Evolutionary conservation across 2,888 invertebrate species (phyloP), one percentile per base, ranked within the genome.

Genomic region (Heliconius sara): DNA sequence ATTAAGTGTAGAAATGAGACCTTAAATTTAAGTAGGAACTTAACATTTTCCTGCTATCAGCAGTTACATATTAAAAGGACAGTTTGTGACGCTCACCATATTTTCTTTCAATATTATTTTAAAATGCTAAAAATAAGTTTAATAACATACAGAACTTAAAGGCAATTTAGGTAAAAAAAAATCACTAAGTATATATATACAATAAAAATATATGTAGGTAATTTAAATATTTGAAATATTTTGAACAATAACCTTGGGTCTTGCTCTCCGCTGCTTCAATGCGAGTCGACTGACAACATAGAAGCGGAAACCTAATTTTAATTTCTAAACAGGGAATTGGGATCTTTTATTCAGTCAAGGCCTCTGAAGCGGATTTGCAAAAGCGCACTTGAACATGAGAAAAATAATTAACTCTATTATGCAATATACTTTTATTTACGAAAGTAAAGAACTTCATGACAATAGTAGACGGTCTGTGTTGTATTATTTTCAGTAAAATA

Each of bases 281-380:
- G 71, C 72, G 60, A 72, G 30, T 30, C 39, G 63, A 66, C 60
- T 47, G 72, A 79, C 67, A 77, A 27, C 39, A 57, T 76, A 66
- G 52, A 78, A 52, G 34, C 27, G 63, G 60, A 73, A 65, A 77
- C 76, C 72, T 79, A 67, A 79, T 76, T 77, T 76, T 79, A 77
- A 73, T 73, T 67, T 79, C 79, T 76, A 75, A 79, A 67, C 60
- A 79, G 79, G 66, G 60, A 67, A 73, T 73, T 73, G 65, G 27
- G 63, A 79, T 76, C 52, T 77, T 77, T 77, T 79, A 72, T 76
- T 77, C 79, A 72, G 60, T 65, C 22, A 67, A 66, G 34, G 47
- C 57, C 65, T 77, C 25, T 52, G 70, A 57, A 76, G 25, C 47
- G 71, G 71, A 75, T 79, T 77, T 73, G 63, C 27, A 72, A 68